These are phyloP conservation scores for Lithosia quadra DNA, from an alignment of 2,888 invertebrate species.

Conservation along the genomic window DNA sequence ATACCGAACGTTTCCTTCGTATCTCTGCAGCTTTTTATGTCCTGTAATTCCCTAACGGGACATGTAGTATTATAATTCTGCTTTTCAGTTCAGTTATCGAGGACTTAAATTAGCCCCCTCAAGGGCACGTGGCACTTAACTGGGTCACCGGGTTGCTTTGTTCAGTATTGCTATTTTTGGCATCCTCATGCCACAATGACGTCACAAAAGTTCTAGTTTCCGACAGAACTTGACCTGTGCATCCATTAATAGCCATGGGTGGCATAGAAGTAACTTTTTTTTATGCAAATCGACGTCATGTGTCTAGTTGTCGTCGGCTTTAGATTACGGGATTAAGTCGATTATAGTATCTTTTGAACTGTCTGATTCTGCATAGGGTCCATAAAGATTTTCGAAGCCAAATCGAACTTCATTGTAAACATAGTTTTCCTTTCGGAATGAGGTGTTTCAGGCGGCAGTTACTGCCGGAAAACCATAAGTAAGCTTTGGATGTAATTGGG, in stretches of 20 bases:
- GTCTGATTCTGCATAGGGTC: too few species aligned
- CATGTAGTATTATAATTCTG: conserved; percentile 7
- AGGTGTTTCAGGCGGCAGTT: too few species aligned
- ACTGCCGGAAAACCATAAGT: too few species aligned
- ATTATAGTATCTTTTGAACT: neutral
- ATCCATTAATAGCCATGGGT: conserved; percentile 30
- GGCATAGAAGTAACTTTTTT: neutral
- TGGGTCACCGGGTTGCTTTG: conserved; percentile 65
- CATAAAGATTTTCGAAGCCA: too few species aligned
- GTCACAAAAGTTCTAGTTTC: conserved; percentile 68
- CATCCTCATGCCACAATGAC: conserved; percentile 66
- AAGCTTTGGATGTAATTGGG: too few species aligned
- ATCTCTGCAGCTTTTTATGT: neutral
- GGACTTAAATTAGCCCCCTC: conserved; percentile 30
- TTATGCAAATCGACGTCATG: neutral
- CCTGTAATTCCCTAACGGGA: neutral
- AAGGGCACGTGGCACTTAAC: conserved; percentile 48
- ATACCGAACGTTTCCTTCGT: too few species aligned
- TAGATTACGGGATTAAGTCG: neutral
- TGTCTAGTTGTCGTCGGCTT: neutral
- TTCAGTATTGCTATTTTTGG: conserved; percentile 67
- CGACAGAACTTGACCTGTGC: conserved; percentile 63
- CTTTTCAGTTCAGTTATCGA: conserved; percentile 30
- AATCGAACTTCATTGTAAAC: too few species aligned
- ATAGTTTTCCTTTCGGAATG: too few species aligned